Percentiles rank a stretch among this genome's conserved stretches.
Evolutionary conservation across 1,140 invertebrate genomes (phyloP).

Genomic region (Drosophila cardini): DNA sequence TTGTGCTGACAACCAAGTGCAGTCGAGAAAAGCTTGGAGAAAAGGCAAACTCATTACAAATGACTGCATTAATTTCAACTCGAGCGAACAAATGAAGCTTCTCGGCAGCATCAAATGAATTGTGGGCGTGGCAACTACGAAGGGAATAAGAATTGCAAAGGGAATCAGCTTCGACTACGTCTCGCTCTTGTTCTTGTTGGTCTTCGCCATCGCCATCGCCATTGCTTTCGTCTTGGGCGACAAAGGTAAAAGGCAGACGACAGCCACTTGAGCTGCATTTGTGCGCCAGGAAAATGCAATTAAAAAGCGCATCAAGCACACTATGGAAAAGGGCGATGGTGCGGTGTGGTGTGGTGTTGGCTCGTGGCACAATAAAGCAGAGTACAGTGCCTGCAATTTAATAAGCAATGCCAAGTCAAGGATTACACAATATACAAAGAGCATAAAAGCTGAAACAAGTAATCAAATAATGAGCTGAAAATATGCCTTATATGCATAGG

Average conservation of each 20-base stretch:
- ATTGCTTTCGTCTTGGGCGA: slow-evolving; percentile 19
- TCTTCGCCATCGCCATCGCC: no score
- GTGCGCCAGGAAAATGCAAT: slow-evolving; percentile 73
- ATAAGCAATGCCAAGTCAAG: slow-evolving; percentile 60
- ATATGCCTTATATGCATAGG: neutral
- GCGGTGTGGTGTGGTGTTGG: neutral
- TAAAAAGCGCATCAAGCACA: slow-evolving; percentile 60
- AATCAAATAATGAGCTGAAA: slow-evolving; percentile 22
- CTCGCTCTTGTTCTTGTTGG: neutral
- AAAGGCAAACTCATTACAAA: slow-evolving; percentile 78
- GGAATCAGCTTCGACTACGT: neutral
- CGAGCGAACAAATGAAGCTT: slow-evolving; percentile 61
- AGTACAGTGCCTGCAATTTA: slow-evolving; percentile 62
- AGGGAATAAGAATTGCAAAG: slow-evolving; percentile 3
- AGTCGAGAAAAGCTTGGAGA: slow-evolving; percentile 28
- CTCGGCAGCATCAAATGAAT: slow-evolving; percentile 37
- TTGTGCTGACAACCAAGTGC: slow-evolving; percentile 38
- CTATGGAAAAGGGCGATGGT: slow-evolving; percentile 20
- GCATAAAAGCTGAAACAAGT: slow-evolving; percentile 54
- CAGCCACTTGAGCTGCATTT: slow-evolving; percentile 72
- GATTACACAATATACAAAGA: slow-evolving; percentile 63
- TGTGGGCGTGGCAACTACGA: slow-evolving; percentile 14
- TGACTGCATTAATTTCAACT: slow-evolving; percentile 82
- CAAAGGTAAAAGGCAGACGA: slow-evolving; percentile 45
- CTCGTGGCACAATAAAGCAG: neutral